Evolutionary conservation across 1,140 invertebrate species (phyloP).

Genomic region (Scaptomyza montana): DNA sequence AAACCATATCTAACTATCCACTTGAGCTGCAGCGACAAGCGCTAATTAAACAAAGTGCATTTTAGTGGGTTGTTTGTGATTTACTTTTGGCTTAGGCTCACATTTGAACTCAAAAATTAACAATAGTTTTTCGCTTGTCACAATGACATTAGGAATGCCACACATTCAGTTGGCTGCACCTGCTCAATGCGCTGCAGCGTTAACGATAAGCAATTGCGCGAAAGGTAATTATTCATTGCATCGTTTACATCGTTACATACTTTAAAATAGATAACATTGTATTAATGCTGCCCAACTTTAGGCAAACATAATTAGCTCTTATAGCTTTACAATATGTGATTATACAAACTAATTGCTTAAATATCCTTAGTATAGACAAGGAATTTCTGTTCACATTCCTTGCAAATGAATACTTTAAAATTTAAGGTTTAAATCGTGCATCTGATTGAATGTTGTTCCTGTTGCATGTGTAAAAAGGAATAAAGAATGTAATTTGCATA

Average conservation of each 20-base stretch:
- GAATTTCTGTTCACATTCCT: neutral
- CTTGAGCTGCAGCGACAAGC: conserved; percentile 46
- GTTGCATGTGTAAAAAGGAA: conserved; percentile 2
- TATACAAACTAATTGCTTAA: neutral
- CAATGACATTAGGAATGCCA: conserved; percentile 15
- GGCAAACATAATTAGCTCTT: no score
- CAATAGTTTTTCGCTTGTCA: conserved; percentile 24
- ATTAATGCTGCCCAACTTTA: no score
- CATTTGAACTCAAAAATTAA: conserved; percentile 66
- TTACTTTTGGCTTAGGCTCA: conserved; percentile 35
- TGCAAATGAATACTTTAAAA: neutral
- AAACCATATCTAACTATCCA: conserved; percentile 9
- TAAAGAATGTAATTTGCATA: conserved; percentile 36
- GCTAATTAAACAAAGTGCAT: conserved; percentile 60
- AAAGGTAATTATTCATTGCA: no score
- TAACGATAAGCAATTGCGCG: neutral
- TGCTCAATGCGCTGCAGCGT: conserved; percentile 26
- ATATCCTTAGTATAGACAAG: neutral
- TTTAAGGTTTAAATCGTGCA: neutral
- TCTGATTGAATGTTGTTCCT: conserved; percentile 12
- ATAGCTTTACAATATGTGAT: neutral
- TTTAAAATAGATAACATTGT: no score
- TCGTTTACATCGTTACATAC: no score
- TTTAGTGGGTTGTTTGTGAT: conserved; percentile 5
- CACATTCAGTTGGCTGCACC: conserved; percentile 11